phyloP scores from a whole-genome alignment of 2,888 invertebrate genomes.

The Plebejus melissa region DNA sequence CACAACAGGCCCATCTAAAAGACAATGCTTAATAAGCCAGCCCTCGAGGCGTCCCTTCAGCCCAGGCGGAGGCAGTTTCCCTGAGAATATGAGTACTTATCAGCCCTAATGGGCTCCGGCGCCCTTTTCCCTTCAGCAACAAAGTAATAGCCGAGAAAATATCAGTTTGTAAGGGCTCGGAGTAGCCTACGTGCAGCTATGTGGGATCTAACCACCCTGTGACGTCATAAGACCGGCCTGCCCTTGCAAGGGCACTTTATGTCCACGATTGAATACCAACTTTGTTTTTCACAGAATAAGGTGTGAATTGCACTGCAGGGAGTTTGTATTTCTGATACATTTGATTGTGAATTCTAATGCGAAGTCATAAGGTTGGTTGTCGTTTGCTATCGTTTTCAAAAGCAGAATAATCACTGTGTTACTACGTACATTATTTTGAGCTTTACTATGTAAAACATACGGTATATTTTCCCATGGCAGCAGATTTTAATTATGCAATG shows the following conservation, averaged over 20 bases:
- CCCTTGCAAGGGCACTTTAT: slow-evolving; percentile 3
- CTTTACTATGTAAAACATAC: background rate
- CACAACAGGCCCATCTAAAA: slow-evolving; percentile 7
- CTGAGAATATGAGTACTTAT: slow-evolving; percentile 15
- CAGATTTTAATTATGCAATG: slow-evolving; percentile 38
- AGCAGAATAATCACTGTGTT: background rate
- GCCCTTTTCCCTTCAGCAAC: slow-evolving; percentile 14
- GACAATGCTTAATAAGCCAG: slow-evolving; percentile 18
- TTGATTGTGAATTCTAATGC: background rate
- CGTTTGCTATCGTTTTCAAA: background rate
- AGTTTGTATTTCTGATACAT: background rate
- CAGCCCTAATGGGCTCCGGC: slow-evolving; percentile 11
- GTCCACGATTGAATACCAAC: background rate
- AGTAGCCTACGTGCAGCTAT: background rate
- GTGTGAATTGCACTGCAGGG: background rate
- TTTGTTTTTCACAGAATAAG: background rate
- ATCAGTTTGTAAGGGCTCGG: background rate
- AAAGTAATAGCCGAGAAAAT: slow-evolving; percentile 18
- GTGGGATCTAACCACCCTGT: background rate
- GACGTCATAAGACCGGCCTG: slow-evolving; percentile 2
- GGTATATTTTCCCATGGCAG: slow-evolving; percentile 34
- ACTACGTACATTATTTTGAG: slow-evolving; percentile 28
- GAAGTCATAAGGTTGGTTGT: background rate
- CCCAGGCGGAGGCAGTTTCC: slow-evolving; percentile 9
- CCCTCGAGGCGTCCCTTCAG: slow-evolving; percentile 3